Base-by-base conservation (phyloP, 2,113 vertebrate species). In the Aphelocoma coerulescens region DNA sequence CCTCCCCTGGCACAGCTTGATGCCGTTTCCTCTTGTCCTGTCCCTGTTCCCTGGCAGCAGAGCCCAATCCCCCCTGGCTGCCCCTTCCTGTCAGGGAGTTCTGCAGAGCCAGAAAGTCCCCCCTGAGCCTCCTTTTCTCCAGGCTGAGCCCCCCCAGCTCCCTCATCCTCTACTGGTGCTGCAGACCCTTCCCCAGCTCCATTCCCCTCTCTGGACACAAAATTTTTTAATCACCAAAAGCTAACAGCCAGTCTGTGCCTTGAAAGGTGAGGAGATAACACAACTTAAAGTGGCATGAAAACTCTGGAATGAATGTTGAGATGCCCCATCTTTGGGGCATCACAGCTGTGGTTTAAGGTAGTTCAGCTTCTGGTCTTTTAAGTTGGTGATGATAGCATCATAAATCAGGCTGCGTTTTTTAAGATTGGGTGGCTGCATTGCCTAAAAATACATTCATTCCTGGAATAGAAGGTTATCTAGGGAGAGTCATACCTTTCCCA, bases 401-500 rank as follows among this genome's bases (percentile, higher is more conserved):
- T 71, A 49, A 71, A 74, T 85, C 43, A 51, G 59, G 78, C 59
- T 71, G 28, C 30, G 5, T n/a, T 86, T 89, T 82, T 81, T 43
- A 67, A 67, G 57, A 27, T 3, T 81, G 65, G 10, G 43, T 67
- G 79, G 68, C 57, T 48, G 13, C 16, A 10, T 83, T 83, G 79
- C 68, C 92, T 95, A 89, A 95, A 96, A 94, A 93, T 93, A 94
- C 52, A 27, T 86, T 72, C 19, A 69, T 93, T 68, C 88, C 59
- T 19, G 44, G 72, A 68, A 88, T 72, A 93, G 72, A 44, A 85
- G 61, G 72, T 92, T 88, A 71, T 93, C 57, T 49, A 19, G 52
- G 95, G 88, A 71, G 65, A 89, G 37, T 35, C 35, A 26, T 83
- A 89, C 79, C 88, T 93, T 94, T 91, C 59, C 82, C 68, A 75